Conservation (phyloP, 2,888 invertebrate genomes). For the Tetrapedia diversipes region DNA sequence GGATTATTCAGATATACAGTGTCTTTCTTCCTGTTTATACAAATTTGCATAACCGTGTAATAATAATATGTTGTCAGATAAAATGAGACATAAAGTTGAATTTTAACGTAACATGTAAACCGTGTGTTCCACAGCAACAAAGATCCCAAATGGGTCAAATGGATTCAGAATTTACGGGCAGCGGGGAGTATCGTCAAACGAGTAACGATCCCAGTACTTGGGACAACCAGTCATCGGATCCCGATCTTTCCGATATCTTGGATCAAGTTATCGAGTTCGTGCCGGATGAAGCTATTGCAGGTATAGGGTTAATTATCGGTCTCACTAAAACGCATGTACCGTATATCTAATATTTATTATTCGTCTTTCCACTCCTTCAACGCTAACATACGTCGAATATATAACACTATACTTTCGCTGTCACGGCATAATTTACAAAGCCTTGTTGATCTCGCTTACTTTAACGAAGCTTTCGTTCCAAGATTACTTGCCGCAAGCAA, state of each 20-base stretch:
- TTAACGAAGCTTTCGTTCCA: constrained; percentile 6
- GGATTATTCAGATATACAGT: no score
- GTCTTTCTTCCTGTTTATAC: no score
- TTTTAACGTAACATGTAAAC: neutral
- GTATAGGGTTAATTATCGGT: constrained; percentile 59
- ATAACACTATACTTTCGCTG: constrained; percentile 41
- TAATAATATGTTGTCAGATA: neutral
- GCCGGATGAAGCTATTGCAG: constrained; percentile 85
- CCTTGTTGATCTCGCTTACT: neutral
- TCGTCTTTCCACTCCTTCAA: constrained; percentile 7
- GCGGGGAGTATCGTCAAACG: constrained; percentile 79
- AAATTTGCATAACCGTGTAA: no score
- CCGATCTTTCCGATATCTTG: constrained; percentile 91
- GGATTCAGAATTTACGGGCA: constrained; percentile 82
- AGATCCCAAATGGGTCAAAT: constrained; percentile 81
- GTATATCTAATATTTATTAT: neutral
- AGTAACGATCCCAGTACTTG: constrained; percentile 78
- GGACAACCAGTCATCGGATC: constrained; percentile 86
- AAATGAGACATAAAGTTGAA: no score
- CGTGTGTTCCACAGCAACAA: constrained; percentile 73
- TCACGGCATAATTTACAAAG: constrained; percentile 29
- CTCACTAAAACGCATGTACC: neutral
- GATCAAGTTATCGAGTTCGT: constrained; percentile 93
- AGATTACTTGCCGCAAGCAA: neutral
- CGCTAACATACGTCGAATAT: neutral